Evolutionary conservation across 92 coral and sea anemone species (phyloP).

Genomic region (Montipora capitata): DNA sequence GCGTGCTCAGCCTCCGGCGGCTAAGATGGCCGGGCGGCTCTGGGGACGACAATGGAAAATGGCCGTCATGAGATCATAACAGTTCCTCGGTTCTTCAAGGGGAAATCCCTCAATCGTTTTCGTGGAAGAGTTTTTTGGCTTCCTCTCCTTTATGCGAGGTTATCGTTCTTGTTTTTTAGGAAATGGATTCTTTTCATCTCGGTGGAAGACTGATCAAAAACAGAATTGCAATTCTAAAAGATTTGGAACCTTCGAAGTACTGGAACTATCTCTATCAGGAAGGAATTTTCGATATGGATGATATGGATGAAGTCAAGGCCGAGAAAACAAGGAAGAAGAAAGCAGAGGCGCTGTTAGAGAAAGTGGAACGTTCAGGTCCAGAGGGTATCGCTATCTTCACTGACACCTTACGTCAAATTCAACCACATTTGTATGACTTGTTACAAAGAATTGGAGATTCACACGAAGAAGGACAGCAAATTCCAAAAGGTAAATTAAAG

Average conservation of each 20-base stretch:
- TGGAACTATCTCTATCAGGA: slow-evolving; percentile 86
- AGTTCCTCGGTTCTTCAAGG: too few relatives aligned
- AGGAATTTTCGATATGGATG: slow-evolving; percentile 86
- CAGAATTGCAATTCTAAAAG: slow-evolving; percentile 63
- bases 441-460: slow-evolving; percentile 48
- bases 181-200: neutral
- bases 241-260: slow-evolving; percentile 85
- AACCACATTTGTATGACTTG: slow-evolving; percentile 82
- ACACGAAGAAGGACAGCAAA: slow-evolving; percentile 9
- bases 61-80: too few relatives aligned
- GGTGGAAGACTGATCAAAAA: slow-evolving; percentile 69
- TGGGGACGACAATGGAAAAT: too few relatives aligned
- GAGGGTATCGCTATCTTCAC: slow-evolving; percentile 63
- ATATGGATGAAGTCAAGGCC: slow-evolving; percentile 81
- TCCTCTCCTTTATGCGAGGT: too few relatives aligned
- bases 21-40: too few relatives aligned
- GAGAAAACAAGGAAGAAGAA: slow-evolving; percentile 71
- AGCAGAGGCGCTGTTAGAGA: slow-evolving; percentile 71
- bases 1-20: too few relatives aligned
- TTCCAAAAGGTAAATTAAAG: neutral
- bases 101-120: too few relatives aligned
- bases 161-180: neutral
- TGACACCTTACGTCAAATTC: slow-evolving; percentile 66
- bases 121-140: too few relatives aligned
- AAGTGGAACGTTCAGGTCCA: slow-evolving; percentile 47